Percentiles rank a stretch among this genome's conserved stretches.
Evolutionary conservation across 2,113 vertebrate genomes (phyloP).

Genomic region (Passerina amoena): DNA sequence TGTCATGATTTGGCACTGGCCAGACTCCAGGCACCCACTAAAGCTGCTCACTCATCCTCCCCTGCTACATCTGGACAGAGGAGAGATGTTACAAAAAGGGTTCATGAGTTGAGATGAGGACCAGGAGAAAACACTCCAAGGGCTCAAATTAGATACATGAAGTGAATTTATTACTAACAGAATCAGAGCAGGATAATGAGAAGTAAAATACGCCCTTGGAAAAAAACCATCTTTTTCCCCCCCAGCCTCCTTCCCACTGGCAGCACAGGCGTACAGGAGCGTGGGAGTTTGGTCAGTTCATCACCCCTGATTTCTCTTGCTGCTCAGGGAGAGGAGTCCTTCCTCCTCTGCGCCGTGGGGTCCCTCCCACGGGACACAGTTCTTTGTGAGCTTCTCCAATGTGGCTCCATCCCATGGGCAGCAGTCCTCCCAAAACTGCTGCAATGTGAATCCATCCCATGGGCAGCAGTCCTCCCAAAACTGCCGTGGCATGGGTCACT

Average conservation of each 20-base stretch:
- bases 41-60: not conserved
- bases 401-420: not conserved
- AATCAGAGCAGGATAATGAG: not conserved
- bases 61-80: not conserved
- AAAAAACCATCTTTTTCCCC: fast-evolving
- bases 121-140: not conserved
- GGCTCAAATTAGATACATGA: not conserved
- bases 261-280: fast-evolving
- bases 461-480: not conserved
- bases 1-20: not conserved
- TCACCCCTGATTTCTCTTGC: fast-evolving
- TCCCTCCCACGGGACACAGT: fast-evolving
- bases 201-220: not conserved
- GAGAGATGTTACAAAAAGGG: not conserved
- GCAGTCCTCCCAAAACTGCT: not conserved
- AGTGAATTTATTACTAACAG: not conserved
- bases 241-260: fast-evolving
- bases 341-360: fast-evolving
- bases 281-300: not conserved
- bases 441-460: not conserved
- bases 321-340: not conserved
- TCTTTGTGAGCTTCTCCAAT: fast-evolving
- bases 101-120: not conserved
- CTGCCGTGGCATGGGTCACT: fast-evolving
- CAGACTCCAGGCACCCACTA: not conserved